phyloP scores from a whole-genome alignment of 37 sponge, comb jelly and placozoan genomes.

The Cliona cf. orientalis region DNA sequence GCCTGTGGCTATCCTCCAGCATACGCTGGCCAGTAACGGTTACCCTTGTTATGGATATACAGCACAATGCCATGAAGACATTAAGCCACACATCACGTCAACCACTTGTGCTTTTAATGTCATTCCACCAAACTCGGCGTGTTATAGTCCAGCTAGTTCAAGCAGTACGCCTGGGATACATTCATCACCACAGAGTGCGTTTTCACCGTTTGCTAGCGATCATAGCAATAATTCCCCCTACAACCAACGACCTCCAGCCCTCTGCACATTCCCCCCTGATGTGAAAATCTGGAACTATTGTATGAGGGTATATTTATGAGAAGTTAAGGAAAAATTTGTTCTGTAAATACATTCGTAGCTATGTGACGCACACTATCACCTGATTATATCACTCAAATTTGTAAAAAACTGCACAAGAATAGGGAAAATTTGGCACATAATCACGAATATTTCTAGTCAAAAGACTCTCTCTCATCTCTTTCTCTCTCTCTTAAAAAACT shows the following conservation, averaged over 20 bases:
- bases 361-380: too few relatives aligned
- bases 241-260: not conserved
- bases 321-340: too few relatives aligned
- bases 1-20: not conserved
- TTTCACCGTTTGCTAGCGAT: conserved; percentile 33
- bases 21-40: not conserved
- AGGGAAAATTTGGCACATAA: too few relatives aligned
- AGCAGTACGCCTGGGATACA: not conserved
- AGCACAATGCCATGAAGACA: not conserved
- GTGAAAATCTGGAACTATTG: too few relatives aligned
- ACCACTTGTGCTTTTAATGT: conserved; percentile 22
- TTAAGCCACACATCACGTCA: conserved; percentile 31
- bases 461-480: too few relatives aligned
- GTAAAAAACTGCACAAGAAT: too few relatives aligned
- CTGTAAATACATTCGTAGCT: too few relatives aligned
- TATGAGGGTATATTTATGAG: too few relatives aligned
- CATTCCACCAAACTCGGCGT: too few relatives aligned
- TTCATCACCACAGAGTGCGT: conserved; percentile 21
- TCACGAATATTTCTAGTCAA: too few relatives aligned
- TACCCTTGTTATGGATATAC: not conserved
- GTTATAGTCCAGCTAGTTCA: not conserved
- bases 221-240: not conserved
- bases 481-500: too few relatives aligned
- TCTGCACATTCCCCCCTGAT: conserved; percentile 16
- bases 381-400: too few relatives aligned